Evolutionary conservation across 1,140 invertebrate genomes (phyloP).

Genomic region (Drosophila persimilis): DNA sequence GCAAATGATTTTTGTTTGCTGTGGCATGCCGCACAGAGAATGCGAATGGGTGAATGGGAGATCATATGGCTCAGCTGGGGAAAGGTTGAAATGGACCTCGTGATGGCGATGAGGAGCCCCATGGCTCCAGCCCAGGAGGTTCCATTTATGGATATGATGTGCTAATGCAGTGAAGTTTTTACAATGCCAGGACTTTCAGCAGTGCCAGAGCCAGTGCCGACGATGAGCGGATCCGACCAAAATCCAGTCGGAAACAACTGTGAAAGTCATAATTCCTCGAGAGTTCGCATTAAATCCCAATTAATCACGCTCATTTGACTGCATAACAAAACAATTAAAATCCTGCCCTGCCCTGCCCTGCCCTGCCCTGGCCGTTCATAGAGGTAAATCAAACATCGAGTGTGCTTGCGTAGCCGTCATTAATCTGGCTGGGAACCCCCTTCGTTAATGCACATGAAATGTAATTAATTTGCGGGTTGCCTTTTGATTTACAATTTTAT

Average conservation of each 20-base stretch:
- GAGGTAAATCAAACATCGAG: constrained; percentile 35
- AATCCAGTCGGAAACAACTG: constrained; percentile 4
- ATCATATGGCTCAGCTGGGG: constrained; percentile 28
- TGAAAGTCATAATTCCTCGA: constrained; percentile 20
- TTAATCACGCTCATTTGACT: constrained; percentile 28
- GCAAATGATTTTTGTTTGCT: constrained; percentile 28
- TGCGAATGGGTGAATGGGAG: constrained; percentile 22
- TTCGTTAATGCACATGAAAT: constrained; percentile 37
- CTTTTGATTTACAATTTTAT: constrained; percentile 45
- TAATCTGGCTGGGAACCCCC: constrained; percentile 12
- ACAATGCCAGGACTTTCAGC: background rate
- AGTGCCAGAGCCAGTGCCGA: no score
- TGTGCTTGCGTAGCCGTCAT: background rate
- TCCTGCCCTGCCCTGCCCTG: background rate
- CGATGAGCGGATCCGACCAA: background rate
- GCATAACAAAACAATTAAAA: constrained; percentile 31
- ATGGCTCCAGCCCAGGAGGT: constrained; percentile 12
- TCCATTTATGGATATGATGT: constrained; percentile 36
- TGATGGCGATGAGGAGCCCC: constrained; percentile 13
- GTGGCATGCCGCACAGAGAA: constrained; percentile 14
- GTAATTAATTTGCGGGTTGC: constrained; percentile 29
- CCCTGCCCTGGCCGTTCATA: background rate
- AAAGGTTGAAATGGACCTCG: constrained; percentile 24
- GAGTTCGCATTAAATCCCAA: constrained; percentile 38
- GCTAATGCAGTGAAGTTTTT: constrained; percentile 34